A percentile compares a stretch with the other conserved stretches of the same genome.
Evolutionary conservation across 2,113 vertebrate genomes (phyloP).

Genomic region (Pseudorectes ferrugineus): DNA sequence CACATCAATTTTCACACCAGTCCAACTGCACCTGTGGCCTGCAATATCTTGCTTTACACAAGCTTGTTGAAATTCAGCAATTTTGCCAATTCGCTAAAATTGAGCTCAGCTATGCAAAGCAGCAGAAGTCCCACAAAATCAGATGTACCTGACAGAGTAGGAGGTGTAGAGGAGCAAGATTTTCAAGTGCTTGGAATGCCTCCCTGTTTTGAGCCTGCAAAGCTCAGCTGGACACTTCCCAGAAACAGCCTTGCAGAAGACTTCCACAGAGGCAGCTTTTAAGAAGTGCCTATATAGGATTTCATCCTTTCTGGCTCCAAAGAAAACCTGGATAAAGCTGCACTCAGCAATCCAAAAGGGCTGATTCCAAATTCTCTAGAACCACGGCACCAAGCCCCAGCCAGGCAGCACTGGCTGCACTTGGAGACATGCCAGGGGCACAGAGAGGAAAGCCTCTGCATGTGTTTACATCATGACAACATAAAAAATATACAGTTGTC

Average conservation of each 20-base stretch:
- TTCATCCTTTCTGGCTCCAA: not conserved
- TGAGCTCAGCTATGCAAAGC: conserved; percentile 5
- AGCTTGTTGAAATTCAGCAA: not conserved
- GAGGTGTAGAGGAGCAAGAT: conserved; percentile 26
- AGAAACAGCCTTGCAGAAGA: not conserved
- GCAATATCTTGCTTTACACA: not conserved
- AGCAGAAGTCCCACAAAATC: not conserved
- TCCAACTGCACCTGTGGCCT: not conserved
- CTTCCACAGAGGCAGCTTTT: not conserved
- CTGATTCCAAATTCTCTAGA: not conserved
- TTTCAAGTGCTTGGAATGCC: not conserved
- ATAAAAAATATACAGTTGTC: not conserved
- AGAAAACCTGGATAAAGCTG: not conserved
- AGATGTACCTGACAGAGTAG: conserved; percentile 49
- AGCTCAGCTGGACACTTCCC: conserved; percentile 12
- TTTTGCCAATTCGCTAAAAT: conserved; percentile 16
- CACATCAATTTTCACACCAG: not conserved
- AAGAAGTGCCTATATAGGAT: not conserved
- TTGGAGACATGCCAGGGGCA: not conserved
- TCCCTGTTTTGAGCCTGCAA: not conserved
- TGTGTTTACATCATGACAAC: not conserved
- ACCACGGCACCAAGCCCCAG: rapidly evolving
- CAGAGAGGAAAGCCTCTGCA: not conserved
- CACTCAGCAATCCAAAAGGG: not conserved
- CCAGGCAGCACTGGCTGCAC: not conserved